phyloP scores from a whole-genome alignment of 2,113 vertebrate species.

The Antechinus stuartii region DNA sequence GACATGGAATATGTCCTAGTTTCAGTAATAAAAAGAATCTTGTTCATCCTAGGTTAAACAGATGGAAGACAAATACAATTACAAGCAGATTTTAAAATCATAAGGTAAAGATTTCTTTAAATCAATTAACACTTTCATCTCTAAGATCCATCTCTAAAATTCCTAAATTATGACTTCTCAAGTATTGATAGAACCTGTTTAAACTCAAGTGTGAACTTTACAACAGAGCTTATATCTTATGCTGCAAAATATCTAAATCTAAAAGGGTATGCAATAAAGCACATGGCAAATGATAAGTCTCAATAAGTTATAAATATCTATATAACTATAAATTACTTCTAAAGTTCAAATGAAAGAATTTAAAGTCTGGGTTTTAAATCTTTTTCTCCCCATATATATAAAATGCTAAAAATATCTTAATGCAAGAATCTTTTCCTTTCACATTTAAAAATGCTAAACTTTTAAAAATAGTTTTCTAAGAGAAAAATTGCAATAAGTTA shows the following conservation, averaged over 20 bases:
- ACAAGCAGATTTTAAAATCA: background rate
- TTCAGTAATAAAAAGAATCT: background rate
- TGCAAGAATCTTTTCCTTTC: constrained; percentile 28
- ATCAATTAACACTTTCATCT: background rate
- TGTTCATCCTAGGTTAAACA: background rate
- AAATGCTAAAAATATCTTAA: background rate
- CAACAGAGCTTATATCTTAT: background rate
- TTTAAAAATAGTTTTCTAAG: background rate
- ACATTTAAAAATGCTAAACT: constrained; percentile 24
- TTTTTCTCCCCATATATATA: background rate
- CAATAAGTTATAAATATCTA: background rate
- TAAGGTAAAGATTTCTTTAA: background rate
- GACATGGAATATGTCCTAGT: background rate
- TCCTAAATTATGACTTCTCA: background rate
- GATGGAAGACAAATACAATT: background rate
- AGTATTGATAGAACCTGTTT: background rate
- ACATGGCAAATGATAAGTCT: background rate
- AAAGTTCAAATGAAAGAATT: constrained; percentile 38
- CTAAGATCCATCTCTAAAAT: background rate
- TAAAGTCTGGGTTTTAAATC: constrained; percentile 36
- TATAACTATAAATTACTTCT: background rate
- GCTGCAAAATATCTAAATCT: background rate
- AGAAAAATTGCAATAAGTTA: constrained; percentile 20
- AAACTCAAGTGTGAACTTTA: constrained; percentile 45
- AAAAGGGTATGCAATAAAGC: constrained; percentile 17